These are phyloP conservation scores for Catocala fraxini DNA, from an alignment of 2,888 invertebrate species.

Conservation along the genomic window DNA sequence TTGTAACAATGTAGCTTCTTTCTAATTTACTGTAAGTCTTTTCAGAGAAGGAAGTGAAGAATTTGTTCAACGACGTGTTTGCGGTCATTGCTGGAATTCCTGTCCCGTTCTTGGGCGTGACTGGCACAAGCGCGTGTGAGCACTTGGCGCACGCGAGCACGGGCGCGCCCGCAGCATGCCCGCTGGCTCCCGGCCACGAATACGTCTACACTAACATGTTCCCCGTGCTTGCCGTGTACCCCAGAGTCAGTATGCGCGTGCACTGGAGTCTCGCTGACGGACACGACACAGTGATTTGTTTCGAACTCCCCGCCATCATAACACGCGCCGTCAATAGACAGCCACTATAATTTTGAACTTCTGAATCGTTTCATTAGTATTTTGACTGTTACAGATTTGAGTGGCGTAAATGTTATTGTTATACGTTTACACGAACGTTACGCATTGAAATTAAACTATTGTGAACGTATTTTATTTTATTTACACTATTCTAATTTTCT, in stretches of 20 bases:
- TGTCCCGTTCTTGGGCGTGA: constrained; percentile 92
- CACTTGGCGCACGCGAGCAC: constrained; percentile 66
- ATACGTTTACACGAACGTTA: too few species aligned
- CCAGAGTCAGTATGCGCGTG: constrained; percentile 82
- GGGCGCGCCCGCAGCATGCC: constrained; percentile 88
- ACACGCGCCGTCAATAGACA: constrained; percentile 18
- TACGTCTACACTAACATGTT: constrained; percentile 89
- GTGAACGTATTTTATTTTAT: too few species aligned
- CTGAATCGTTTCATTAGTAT: too few species aligned
- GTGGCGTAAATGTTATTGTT: too few species aligned
- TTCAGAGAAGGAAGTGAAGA: constrained; percentile 80
- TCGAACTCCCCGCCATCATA: constrained; percentile 87
- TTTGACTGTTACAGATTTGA: too few species aligned
- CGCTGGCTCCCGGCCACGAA: constrained; percentile 88
- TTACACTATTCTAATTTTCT: too few species aligned
- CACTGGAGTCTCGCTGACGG: constrained; percentile 88
- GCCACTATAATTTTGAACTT: too few species aligned
- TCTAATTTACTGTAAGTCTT: constrained; percentile 17
- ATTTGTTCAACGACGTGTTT: constrained; percentile 87
- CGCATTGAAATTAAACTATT: too few species aligned
- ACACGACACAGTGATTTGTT: constrained; percentile 86
- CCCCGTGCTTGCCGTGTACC: constrained; percentile 82
- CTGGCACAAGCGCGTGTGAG: constrained; percentile 89
- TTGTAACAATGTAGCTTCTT: too few species aligned
- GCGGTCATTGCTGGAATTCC: constrained; percentile 84